A percentile compares a stretch with the other conserved stretches of the same genome.
Conservation (phyloP, 2,113 vertebrate genomes). For the Callochromis pleurospilus region DNA sequence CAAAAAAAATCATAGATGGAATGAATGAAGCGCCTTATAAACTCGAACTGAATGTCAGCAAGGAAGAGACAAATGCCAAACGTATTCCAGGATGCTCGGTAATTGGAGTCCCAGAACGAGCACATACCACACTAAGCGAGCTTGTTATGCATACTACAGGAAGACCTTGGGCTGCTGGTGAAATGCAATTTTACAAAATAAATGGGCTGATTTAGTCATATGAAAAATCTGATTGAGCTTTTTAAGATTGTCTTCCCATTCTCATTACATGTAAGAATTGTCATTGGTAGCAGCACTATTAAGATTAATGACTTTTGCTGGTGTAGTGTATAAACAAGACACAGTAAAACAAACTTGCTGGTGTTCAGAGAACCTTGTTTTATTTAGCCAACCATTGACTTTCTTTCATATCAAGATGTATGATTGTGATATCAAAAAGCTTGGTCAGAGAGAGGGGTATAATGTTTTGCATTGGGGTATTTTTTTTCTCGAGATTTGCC, state of each 20-base stretch:
- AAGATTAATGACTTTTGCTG: neutral
- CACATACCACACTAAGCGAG: neutral
- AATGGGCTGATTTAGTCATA: slow-evolving; percentile 18
- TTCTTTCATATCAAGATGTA: neutral
- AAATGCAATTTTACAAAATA: slow-evolving; percentile 46
- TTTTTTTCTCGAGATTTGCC: neutral
- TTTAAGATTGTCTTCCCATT: neutral
- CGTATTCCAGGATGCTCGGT: slow-evolving; percentile 39
- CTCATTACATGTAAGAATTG: slow-evolving; percentile 11
- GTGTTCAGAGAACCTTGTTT: neutral
- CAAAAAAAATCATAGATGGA: neutral
- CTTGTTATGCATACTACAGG: slow-evolving; percentile 26
- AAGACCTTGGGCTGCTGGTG: neutral
- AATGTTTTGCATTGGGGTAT: neutral
- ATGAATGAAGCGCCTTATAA: slow-evolving; percentile 1
- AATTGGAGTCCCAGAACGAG: slow-evolving; percentile 59
- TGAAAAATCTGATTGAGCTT: slow-evolving; percentile 25
- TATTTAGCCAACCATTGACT: neutral
- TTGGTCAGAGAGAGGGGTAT: neutral
- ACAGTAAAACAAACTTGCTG: neutral
- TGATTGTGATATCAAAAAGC: neutral
- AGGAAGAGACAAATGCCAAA: slow-evolving; percentile 25
- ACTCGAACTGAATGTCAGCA: slow-evolving; percentile 45
- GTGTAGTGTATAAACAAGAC: neutral
- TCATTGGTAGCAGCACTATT: neutral